phyloP scores from a whole-genome alignment of 2,888 invertebrate genomes.

The Seladonia tumulorum region DNA sequence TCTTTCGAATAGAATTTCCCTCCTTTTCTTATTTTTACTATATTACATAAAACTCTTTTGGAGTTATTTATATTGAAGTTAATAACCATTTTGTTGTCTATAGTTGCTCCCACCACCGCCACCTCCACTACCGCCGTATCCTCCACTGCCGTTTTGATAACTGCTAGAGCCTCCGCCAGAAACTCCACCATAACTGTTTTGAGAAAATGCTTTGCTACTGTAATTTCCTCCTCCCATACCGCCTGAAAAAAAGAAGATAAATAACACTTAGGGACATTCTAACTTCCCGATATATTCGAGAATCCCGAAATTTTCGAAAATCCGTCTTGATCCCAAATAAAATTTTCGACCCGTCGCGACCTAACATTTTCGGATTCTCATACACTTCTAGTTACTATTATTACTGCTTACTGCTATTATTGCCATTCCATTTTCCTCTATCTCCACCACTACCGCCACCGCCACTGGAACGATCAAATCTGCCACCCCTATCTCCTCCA shows the following conservation, averaged over 20 bases:
- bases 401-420: constrained; percentile 69
- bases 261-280: constrained; percentile 1
- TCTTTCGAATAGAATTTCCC: constrained; percentile 24
- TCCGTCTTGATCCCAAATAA: no score
- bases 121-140: constrained; percentile 70
- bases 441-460: constrained; percentile 74
- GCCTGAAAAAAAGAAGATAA: constrained; percentile 56
- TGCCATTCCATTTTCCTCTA: constrained; percentile 78
- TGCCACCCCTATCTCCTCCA: constrained; percentile 77
- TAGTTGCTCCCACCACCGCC: constrained; percentile 69
- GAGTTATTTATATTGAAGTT: constrained; percentile 54
- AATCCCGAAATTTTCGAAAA: no score
- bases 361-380: neutral
- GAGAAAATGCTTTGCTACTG: constrained; percentile 77
- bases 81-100: constrained; percentile 81
- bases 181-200: constrained; percentile 74
- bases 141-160: constrained; percentile 78
- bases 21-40: constrained; percentile 53
- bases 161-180: constrained; percentile 65
- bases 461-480: constrained; percentile 77
- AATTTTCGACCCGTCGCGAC: no score
- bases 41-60: constrained; percentile 60
- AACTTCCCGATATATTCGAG: no score
- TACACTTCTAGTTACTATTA: constrained; percentile 7
- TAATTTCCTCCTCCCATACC: constrained; percentile 72